These are phyloP conservation scores for Nothocercus nigrocapillus DNA, from an alignment of 2,113 vertebrate species.

Conservation along the genomic window DNA sequence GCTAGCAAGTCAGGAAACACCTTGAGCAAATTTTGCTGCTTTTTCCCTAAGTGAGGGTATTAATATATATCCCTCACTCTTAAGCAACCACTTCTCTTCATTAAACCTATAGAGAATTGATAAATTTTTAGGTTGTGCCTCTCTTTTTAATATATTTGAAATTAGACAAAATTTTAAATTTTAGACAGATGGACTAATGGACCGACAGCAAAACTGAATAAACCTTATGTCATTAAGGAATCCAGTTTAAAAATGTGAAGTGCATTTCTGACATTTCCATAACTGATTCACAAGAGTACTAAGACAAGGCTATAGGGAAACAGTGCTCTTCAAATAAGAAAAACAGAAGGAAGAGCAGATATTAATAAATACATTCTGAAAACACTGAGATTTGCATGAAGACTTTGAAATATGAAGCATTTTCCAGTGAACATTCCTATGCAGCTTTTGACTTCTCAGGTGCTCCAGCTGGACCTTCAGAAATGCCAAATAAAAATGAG, in stretches of 20 bases:
- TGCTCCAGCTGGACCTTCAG: not conserved
- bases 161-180: not conserved
- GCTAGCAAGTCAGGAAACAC: not conserved
- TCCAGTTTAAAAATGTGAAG: not conserved
- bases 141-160: not conserved
- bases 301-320: not conserved
- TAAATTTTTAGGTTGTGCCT: not conserved
- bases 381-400: not conserved
- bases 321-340: not conserved
- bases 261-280: not conserved
- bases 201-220: not conserved
- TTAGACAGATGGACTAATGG: not conserved
- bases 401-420: not conserved
- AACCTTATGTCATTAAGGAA: not conserved
- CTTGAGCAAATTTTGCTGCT: not conserved
- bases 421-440: not conserved
- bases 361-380: not conserved
- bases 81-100: rapidly evolving
- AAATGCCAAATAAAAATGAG: conserved; percentile 14
- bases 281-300: not conserved
- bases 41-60: not conserved
- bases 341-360: not conserved
- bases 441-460: not conserved
- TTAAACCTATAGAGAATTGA: rapidly evolving
- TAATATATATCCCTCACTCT: not conserved